Base-by-base conservation (phyloP, 2,888 invertebrate species). In the Nemotelus pantherinus region DNA sequence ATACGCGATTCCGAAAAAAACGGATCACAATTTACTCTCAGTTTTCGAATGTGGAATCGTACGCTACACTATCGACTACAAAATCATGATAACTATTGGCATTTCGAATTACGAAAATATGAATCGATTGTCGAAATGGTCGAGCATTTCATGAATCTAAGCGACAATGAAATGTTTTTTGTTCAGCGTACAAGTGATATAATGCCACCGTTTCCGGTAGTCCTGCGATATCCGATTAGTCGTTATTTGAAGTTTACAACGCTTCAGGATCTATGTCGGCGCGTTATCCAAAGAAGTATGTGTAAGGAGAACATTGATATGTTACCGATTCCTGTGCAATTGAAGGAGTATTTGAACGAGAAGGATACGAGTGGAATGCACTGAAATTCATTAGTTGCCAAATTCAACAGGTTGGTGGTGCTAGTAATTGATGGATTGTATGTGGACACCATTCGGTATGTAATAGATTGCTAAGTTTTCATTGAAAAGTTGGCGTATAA, bases 1-100 rank as follows among this genome's bases (percentile, higher is more conserved):
- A 92, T 95, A 3, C 88, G 94, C n/a, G 94, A 94, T 85, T 93
- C 93, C 2, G 92, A 93, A 41, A 92, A 93, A 77, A 90, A 90
- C 81, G 89, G 90, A 79, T 91, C 92, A 83, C 89, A 94, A 80
- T 90, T 94, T 81, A 93, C 93, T 50, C 87, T 94, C 72, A 93
- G 93, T 84, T 94, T 94, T 86, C 90, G 93, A 79, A 90, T 90
- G 82, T 88, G 90, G 78, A 92, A 92, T 43, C 89, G 90, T 82
- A 92, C 93, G 1, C 88, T 93, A 77, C 94, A 94, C 84, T 92
- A 93, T 76, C 89, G 94, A 53, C 92, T 94, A 81, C 93, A 94
- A 84, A 92, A 92, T 83, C 90, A 84, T 2, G 83, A 90, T 80
- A 90, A 91, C 81, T 86, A 83, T 79, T 87, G 87, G 87, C 85